Evolutionary conservation across 2,113 vertebrate genomes (phyloP).

Genomic region (Chlamydotis undulata): DNA sequence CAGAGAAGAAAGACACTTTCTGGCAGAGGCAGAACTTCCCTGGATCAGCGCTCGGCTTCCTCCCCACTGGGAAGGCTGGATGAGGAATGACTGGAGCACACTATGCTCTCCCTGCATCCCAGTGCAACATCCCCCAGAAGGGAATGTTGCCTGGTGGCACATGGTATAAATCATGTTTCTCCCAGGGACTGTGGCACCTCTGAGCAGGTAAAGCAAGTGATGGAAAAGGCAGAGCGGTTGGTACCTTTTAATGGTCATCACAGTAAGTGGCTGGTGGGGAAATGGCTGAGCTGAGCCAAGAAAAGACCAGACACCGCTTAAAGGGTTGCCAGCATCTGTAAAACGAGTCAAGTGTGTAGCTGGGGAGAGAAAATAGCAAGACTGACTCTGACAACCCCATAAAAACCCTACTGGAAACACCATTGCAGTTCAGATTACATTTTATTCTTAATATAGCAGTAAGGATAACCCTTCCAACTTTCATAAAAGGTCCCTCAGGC

Average conservation of each 20-base stretch:
- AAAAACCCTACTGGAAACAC: not conserved
- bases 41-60: not conserved
- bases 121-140: not conserved
- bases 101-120: not conserved
- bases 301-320: not conserved
- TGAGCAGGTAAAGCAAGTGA: not conserved
- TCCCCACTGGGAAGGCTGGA: not conserved
- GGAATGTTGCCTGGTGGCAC: not conserved
- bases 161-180: not conserved
- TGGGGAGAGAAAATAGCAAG: not conserved
- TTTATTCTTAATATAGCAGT: constrained; percentile 26
- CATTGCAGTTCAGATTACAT: not conserved
- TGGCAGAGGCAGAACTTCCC: not conserved
- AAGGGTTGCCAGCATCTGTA: not conserved
- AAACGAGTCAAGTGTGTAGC: not conserved
- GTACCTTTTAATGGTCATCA: not conserved
- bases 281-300: not conserved
- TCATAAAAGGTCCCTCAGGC: not conserved
- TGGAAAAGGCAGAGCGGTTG: not conserved
- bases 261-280: not conserved
- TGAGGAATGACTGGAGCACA: not conserved
- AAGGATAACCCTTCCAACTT: not conserved
- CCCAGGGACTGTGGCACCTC: not conserved
- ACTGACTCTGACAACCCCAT: not conserved
- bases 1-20: not conserved